A percentile compares a stretch with the other conserved stretches of the same genome.
Evolutionary conservation across 2,888 invertebrate genomes (phyloP).

Genomic region (Punctoribates punctum): DNA sequence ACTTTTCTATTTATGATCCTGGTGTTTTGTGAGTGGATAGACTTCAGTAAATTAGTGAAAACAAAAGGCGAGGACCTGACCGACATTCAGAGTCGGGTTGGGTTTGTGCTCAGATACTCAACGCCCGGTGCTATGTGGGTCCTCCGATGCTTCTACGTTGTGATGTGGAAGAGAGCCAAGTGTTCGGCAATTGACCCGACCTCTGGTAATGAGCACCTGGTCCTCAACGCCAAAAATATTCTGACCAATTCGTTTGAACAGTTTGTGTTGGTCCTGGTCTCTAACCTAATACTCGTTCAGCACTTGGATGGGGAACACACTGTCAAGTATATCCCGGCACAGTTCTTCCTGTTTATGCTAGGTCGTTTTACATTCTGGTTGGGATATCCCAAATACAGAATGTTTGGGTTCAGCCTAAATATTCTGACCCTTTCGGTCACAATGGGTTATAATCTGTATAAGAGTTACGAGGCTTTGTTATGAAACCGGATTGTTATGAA

Average conservation of each 20-base stretch:
- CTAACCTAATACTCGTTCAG: constrained; percentile 24
- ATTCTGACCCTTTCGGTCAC: neutral
- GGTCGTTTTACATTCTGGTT: constrained; percentile 39
- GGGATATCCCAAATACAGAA: constrained; percentile 41
- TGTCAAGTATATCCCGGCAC: constrained; percentile 39
- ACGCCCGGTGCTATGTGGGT: neutral
- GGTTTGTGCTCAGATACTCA: neutral
- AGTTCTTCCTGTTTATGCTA: constrained; percentile 16
- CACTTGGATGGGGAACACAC: neutral
- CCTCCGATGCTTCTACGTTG: neutral
- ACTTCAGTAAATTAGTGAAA: neutral
- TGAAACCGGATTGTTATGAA: neutral
- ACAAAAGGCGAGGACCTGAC: neutral
- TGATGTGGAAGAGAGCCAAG: neutral
- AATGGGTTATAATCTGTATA: neutral
- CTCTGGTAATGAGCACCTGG: constrained; percentile 14
- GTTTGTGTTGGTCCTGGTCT: constrained; percentile 13
- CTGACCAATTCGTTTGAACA: constrained; percentile 41
- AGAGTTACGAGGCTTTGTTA: neutral
- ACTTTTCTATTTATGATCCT: neutral
- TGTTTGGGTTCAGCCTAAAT: constrained; percentile 30
- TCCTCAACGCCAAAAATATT: constrained; percentile 21
- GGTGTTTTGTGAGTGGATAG: neutral
- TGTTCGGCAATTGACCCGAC: constrained; percentile 35
- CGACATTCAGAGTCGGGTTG: neutral